Evolutionary conservation across 2,113 vertebrate species (phyloP).

Genomic region (Actenoides hombroni): DNA sequence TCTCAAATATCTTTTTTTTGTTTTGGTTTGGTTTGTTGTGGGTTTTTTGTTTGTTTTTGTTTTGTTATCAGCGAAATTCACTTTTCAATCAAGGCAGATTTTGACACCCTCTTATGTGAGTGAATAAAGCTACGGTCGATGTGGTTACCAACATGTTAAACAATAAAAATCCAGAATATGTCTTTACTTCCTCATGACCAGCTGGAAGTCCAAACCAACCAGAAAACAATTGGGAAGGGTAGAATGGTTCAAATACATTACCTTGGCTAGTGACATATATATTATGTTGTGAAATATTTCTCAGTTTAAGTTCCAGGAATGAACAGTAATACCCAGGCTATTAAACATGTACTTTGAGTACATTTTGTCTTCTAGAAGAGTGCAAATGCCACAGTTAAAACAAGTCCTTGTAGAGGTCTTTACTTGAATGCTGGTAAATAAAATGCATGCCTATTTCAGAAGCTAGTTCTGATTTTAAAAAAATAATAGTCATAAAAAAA

Average conservation of each 20-base stretch:
- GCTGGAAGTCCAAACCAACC: not conserved
- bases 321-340: not conserved
- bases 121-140: constrained; percentile 63
- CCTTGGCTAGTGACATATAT: not conserved
- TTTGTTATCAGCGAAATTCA: constrained; percentile 68
- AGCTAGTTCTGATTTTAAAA: not conserved
- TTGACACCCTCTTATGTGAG: constrained; percentile 72
- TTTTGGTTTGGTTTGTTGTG: no score
- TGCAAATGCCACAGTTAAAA: not conserved
- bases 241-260: not conserved
- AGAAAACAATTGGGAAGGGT: not conserved
- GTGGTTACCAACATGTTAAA: constrained; percentile 48
- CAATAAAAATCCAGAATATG: not conserved
- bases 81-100: constrained; percentile 68
- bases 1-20: not conserved
- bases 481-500: not conserved
- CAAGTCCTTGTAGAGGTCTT: not conserved
- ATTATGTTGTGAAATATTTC: not conserved
- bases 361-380: not conserved
- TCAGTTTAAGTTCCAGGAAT: not conserved
- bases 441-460: not conserved
- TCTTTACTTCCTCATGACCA: constrained; percentile 31
- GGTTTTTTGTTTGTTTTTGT: constrained; percentile 51
- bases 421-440: not conserved
- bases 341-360: not conserved